Evolutionary conservation across 2,113 vertebrate genomes (phyloP), one percentile per base, ranked within the genome.

Genomic region (Daphoenositta chrysoptera): DNA sequence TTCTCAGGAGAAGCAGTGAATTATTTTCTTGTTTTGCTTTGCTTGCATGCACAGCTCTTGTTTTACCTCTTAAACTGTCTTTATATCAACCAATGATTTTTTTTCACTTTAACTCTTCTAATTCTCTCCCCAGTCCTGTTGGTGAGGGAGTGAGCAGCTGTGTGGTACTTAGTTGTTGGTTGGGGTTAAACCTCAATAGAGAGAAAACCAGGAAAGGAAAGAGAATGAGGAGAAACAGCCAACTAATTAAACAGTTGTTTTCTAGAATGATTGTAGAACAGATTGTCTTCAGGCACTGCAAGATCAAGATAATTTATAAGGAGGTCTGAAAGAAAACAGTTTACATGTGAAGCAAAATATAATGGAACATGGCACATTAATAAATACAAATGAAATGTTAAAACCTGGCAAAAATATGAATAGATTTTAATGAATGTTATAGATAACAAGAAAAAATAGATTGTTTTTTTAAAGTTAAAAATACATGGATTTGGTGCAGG

Each of bases 191-290:
- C 31, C 16, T 35, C 26, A 35, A 20, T 11, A 48, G n/a, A 60
- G 28, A n/a, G 15, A 72, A 86, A 86, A 15, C 20, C 48, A 69
- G 73, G 31, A 68, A 64, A 70, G 30, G 15, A 82, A 72, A 70
- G 35, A 63, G 18, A 27, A 82, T 83, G 48, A 79, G 72, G 16
- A 69, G 28, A 53, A 31, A 39, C 5, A 56, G 66, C 75, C 70
- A 93, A 64, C 65, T 91, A 94, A 95, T 94, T 87, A 95, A 87
- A 48, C 37, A 87, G 61, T 60, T 89, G 10, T 78, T 91, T 91
- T 68, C 69, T 72, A 77, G 69, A 91, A 63, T 87, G 47, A 47
- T 56, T 82, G 65, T 60, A 65, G 70, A 91, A 75, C 45, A 94
- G 73, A 83, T 57, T 90, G 78, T 60, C 78, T 95, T 95, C 0